These are phyloP conservation scores for Silurus aristotelis DNA, from an alignment of 2,797 vertebrate genomes.

Conservation along the genomic window DNA sequence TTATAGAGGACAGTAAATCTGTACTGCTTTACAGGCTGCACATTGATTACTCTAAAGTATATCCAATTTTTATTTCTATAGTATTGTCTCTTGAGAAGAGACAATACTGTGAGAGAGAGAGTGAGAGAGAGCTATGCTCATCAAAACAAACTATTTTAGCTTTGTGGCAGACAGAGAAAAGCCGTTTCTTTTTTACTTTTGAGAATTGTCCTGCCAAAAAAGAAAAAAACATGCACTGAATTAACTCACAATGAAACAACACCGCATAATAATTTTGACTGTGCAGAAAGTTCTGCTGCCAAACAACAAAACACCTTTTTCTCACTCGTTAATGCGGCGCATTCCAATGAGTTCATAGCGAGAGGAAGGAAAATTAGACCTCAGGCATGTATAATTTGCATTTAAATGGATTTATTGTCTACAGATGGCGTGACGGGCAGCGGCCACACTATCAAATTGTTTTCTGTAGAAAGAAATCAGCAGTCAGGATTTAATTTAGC, in stretches of 20 bases:
- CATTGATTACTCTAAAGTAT: too few relatives aligned
- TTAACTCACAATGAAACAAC: background rate
- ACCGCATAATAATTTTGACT: conserved; percentile 1
- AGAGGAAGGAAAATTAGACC: conserved; percentile 53
- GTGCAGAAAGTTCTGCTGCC: conserved; percentile 19
- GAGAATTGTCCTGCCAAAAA: background rate
- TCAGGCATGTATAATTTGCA: conserved; percentile 68
- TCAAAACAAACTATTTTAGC: background rate
- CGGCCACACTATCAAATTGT: conserved; percentile 61
- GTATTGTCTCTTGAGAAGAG: too few relatives aligned
- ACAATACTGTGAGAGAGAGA: too few relatives aligned
- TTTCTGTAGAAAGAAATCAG: conserved; percentile 57
- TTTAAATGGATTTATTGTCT: conserved; percentile 73
- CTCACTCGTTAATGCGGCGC: conserved; percentile 36
- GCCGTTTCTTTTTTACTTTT: conserved; percentile 4
- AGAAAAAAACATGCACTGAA: background rate
- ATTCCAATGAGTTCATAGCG: conserved; percentile 59
- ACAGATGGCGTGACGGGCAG: conserved; percentile 57
- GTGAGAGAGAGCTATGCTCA: background rate
- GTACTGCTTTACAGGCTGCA: too few relatives aligned
- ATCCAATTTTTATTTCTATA: too few relatives aligned
- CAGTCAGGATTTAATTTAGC: conserved; percentile 55
- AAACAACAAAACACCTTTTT: conserved; percentile 29
- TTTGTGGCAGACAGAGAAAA: conserved; percentile 8
- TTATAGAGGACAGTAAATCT: too few relatives aligned